Base-by-base conservation (phyloP, 2,888 invertebrate genomes). In the Hecatera dysodea region DNA sequence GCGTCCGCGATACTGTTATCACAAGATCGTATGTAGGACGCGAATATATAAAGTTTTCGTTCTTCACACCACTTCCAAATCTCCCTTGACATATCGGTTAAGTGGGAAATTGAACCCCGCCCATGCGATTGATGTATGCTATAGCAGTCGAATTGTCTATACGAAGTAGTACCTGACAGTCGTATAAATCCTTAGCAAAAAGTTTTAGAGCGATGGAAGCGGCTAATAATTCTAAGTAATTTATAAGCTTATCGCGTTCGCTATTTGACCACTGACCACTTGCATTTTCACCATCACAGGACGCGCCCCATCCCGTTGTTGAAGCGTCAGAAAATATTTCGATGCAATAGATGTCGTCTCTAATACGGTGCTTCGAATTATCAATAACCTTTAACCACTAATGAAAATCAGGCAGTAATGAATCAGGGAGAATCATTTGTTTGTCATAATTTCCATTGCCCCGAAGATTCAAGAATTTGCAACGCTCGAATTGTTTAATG, bases 261-360 rank as follows among this genome's bases (percentile, higher is more conserved):
- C 11, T 22, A 19, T 46, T 61, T 29, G 22, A 33, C 61, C 46
- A 17, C 46, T 48, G 61, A 17, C 46, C 29, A 48, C 61, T 61
- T 33, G 61, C 46, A 19, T 19, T 46, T 48, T 48, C 33, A 33
- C n/a, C 4, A 46, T 17, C 22, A 33, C 29, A 46, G 9, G 60
- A 29, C 9, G 60, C 60, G 11, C 61, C n/a, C 46, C 33, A 61
- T 61, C 61, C 42, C 22, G 61, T 61, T 61, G 22, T 61, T 61
- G 61, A 61, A 48, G 48, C 48, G 61, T 61, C 48, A 33, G 22
- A 36, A 61, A 48, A 60, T 60, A 46, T 46, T 29, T 29, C 60
- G 44, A 48, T 48, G 61, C 33, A 11, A 33, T 61, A 48, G 22
- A 48, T 22, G 19, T 44, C 44, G 19, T 44, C 44, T 19, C 44